Percentiles rank a stretch among this genome's conserved stretches.
phyloP scores from a whole-genome alignment of 2,888 invertebrate species.

The Ennomos erosarius region DNA sequence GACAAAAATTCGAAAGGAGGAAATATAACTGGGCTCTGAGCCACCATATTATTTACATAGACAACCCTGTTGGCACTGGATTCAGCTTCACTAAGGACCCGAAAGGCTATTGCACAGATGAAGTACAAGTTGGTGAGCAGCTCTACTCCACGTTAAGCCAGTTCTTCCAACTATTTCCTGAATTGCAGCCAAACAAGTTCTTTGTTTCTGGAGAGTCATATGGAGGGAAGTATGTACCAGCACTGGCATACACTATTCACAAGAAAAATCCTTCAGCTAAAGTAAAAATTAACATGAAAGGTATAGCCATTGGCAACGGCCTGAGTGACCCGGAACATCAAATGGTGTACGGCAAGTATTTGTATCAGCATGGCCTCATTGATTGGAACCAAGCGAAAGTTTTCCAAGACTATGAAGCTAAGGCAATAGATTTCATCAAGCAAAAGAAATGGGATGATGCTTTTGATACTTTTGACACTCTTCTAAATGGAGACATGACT shows the following conservation, averaged over 20 bases:
- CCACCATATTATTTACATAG: conserved; percentile 94
- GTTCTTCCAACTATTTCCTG: conserved; percentile 93
- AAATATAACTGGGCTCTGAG: conserved; percentile 92
- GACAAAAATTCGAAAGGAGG: conserved; percentile 81
- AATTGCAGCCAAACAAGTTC: conserved; percentile 90
- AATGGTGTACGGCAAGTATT: conserved; percentile 90
- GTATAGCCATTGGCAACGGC: conserved; percentile 92
- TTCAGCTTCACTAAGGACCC: conserved; percentile 94
- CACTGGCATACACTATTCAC: conserved; percentile 90
- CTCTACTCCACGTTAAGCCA: conserved; percentile 91
- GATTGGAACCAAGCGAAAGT: conserved; percentile 86
- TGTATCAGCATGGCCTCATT: conserved; percentile 91
- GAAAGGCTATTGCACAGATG: conserved; percentile 91
- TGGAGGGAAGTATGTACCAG: conserved; percentile 92
- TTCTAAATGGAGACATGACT: conserved; percentile 89
- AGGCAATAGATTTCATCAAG: conserved; percentile 86
- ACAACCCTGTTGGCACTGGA: conserved; percentile 97
- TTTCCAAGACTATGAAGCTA: conserved; percentile 86
- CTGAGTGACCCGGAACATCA: conserved; percentile 92
- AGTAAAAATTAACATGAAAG: conserved; percentile 90
- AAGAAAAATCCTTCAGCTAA: conserved; percentile 86
- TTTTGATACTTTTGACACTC: conserved; percentile 88
- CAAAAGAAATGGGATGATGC: conserved; percentile 88
- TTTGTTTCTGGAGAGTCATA: conserved; percentile 96
- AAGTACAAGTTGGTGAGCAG: conserved; percentile 92